Percentiles rank a stretch among this genome's conserved stretches.
Evolutionary conservation across 1,140 invertebrate genomes (phyloP).

Genomic region (Holotrichia oblita): DNA sequence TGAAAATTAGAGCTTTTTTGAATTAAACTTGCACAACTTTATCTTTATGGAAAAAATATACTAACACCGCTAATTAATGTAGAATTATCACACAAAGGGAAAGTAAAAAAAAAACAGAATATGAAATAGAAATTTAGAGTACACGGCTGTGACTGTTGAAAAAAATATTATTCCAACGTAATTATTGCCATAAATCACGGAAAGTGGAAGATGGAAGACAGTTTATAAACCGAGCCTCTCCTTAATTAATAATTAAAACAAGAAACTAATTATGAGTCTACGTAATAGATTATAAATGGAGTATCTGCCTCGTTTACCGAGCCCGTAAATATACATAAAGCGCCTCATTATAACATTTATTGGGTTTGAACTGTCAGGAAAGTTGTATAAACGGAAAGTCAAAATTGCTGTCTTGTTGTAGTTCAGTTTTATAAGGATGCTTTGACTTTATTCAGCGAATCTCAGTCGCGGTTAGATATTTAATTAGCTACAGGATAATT

Average conservation of each 20-base stretch:
- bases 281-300: slow-evolving; percentile 55
- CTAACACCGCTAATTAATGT: background rate
- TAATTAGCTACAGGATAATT: slow-evolving; percentile 58
- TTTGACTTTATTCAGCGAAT: slow-evolving; percentile 53
- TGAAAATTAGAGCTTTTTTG: no score
- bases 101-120: background rate
- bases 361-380: slow-evolving; percentile 55
- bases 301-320: slow-evolving; percentile 52
- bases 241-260: slow-evolving; percentile 56
- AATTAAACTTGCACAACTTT: no score
- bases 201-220: slow-evolving; percentile 43
- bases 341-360: slow-evolving; percentile 55
- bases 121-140: no score
- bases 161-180: background rate
- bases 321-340: slow-evolving; percentile 54
- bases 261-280: slow-evolving; percentile 54
- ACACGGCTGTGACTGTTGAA: background rate
- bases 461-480: slow-evolving; percentile 57
- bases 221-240: slow-evolving; percentile 50
- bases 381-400: slow-evolving; percentile 56
- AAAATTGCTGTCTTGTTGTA: slow-evolving; percentile 56
- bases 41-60: background rate
- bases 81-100: background rate
- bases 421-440: slow-evolving; percentile 58
- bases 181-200: slow-evolving; percentile 32